Conservation (phyloP, 2,888 invertebrate species). For the Metalampra italica region DNA sequence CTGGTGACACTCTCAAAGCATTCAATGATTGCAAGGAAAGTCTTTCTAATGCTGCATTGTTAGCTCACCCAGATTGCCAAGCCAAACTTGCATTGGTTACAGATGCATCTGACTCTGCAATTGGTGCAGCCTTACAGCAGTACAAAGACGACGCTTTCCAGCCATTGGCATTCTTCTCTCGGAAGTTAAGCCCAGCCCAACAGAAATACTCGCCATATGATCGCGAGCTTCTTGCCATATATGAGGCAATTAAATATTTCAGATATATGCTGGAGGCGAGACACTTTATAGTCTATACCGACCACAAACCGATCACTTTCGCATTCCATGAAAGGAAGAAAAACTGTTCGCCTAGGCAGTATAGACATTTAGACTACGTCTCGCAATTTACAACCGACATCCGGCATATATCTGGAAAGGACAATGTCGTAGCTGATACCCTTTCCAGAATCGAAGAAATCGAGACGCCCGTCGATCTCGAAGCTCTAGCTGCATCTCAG, state of each 20-base stretch:
- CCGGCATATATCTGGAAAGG: conserved; percentile 4
- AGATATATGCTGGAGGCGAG: conserved; percentile 39
- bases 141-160: conserved; percentile 19
- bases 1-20: conserved; percentile 15
- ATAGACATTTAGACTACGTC: conserved; percentile 14
- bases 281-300: too few relatives aligned
- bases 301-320: conserved; percentile 21
- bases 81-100: too few relatives aligned
- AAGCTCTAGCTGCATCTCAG: conserved; percentile 4
- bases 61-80: conserved; percentile 29
- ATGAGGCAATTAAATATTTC: conserved; percentile 36
- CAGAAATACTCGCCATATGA: too few relatives aligned
- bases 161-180: conserved; percentile 39
- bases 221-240: too few relatives aligned
- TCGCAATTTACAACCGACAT: conserved; percentile 13
- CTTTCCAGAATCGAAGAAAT: conserved; percentile 24
- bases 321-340: conserved; percentile 27
- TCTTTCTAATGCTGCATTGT: conserved; percentile 27
- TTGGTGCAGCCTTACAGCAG: conserved; percentile 42
- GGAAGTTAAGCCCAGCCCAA: conserved; percentile 31
- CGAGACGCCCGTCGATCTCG: conserved; percentile 1
- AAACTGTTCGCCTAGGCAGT: conserved; percentile 13
- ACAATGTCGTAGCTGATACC: conserved; percentile 15
- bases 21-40: conserved; percentile 27
- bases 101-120: conserved; percentile 36